Base-by-base conservation (phyloP, 2,113 vertebrate genomes). In the Micronisus gabar region DNA sequence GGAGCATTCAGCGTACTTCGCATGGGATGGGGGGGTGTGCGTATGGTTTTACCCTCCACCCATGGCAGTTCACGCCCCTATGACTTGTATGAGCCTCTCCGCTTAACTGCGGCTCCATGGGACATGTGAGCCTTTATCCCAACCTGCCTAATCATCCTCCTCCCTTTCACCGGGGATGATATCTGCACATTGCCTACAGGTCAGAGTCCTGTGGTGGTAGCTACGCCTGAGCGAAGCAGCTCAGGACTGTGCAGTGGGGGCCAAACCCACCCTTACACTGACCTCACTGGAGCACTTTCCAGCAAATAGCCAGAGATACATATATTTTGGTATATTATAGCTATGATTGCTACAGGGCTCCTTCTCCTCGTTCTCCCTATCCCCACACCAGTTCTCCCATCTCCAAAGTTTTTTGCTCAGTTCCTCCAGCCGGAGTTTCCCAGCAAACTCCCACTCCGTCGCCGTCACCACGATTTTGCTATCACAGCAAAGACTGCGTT, bases 281-380 rank as follows among this genome's bases (percentile, higher is more conserved):
- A 38, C 3, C 11, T 30, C n/a, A 5, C 19, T 18, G 15, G 8
- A 53, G 34, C 13, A 34, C 13, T 47, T 55, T 4, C 32, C 45
- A 15, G 20, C 45, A 36, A 82, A 55, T 0, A n/a, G 26, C 34
- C 2, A 45, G 19, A 2, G 19, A 2, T 23, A 47, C 34, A 3
- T 38, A 41, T 52, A 2, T n/a, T 58, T 59, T 0, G 1, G 3
- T 9, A 0, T 21, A 43, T 29, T 4, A 15, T 2, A n/a, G 20
- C 17, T 27, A 34, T 5, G 7, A 10, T 10, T 73, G 56, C 13
- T 45, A 13, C 2, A 17, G 20, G 19, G 29, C 20, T 84, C 29
- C 27, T 72, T 32, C 56, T 52, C 47, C 47, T 41, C 21, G 0
- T 17, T 36, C 25, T 65, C 15, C 23, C 55, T 55, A 7, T 12